These are phyloP conservation scores for Triplophysa rosa DNA, from an alignment of 2,113 vertebrate species.

Conservation along the genomic window DNA sequence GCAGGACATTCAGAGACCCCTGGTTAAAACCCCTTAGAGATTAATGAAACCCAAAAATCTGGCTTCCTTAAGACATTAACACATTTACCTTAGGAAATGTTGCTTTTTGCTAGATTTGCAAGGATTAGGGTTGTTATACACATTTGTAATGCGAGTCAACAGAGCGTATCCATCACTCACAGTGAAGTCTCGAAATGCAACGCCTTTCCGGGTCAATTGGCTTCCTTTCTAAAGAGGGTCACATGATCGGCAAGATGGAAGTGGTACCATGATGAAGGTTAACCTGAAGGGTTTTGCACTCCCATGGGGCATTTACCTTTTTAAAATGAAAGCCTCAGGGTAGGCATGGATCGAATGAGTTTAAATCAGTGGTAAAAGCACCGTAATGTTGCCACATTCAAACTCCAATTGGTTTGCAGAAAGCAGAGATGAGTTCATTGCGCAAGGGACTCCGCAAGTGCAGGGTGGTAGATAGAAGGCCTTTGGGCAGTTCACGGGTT, in stretches of 20 bases:
- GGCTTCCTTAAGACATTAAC: not conserved
- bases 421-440: not conserved
- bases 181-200: not conserved
- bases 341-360: conserved; percentile 2
- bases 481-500: not conserved
- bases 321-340: conserved; percentile 7
- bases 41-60: not conserved
- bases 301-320: not conserved
- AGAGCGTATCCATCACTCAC: not conserved
- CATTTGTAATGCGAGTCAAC: not conserved
- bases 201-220: not conserved
- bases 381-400: not conserved
- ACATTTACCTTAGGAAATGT: not conserved
- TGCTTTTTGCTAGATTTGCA: too few relatives aligned
- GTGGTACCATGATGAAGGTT: not conserved
- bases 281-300: not conserved
- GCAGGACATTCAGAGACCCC: too few relatives aligned
- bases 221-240: not conserved
- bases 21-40: too few relatives aligned
- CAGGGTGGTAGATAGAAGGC: not conserved
- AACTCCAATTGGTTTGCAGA: conserved; percentile 2
- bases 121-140: not conserved
- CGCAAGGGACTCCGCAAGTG: not conserved
- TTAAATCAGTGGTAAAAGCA: conserved; percentile 7
- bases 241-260: not conserved